Base-by-base conservation (phyloP, 2,113 vertebrate genomes). In the Sakesphorus luctuosus region DNA sequence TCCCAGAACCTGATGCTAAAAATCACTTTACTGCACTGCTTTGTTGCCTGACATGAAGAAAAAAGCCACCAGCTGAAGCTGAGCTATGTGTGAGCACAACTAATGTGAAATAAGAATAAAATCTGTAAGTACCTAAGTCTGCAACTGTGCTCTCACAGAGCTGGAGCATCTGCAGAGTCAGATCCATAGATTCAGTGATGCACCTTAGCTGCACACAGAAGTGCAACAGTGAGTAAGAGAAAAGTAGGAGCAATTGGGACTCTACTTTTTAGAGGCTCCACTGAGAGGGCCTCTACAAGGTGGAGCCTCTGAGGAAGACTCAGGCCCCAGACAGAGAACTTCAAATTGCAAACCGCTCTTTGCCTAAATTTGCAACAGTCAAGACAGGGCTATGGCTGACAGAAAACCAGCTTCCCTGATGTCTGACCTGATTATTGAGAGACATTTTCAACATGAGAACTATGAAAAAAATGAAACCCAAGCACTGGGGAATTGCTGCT, bases 401-500 rank as follows among this genome's bases (percentile, higher is more conserved):
- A 84, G 61, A 81, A 90, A 81, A 40, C 5, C 26, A 40, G 23
- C 29, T 80, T 84, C 53, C 55, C 61, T 72, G 56, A 52, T 1
- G 2, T 24, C 87, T 65, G 58, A 63, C 25, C 78, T 58, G 69
- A 28, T 65, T 87, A 44, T 87, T 89, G 46, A 79, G 66, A 65
- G 23, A 43, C 53, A 84, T 89, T 93, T 95, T 72, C 49, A 79
- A 87, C 61, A 50, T 7, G 11, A 94, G 62, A 94, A 87, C 23
- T 68, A 80, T 2, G 44, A 87, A 63, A 78, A 63, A 92, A 68
- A 66, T 43, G 18, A 68, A 90, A 69, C 59, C 59, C 17, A 53
- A 18, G 73, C 52, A 67, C 40, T 80, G 58, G 82, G 44, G 65
- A 75, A 59, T 93, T 73, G 68, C 73, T 87, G 66, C 36, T 20